Evolutionary conservation across 2,888 invertebrate species (phyloP), one percentile per base, ranked within the genome.

Genomic region (Steinernema carpocapsae): DNA sequence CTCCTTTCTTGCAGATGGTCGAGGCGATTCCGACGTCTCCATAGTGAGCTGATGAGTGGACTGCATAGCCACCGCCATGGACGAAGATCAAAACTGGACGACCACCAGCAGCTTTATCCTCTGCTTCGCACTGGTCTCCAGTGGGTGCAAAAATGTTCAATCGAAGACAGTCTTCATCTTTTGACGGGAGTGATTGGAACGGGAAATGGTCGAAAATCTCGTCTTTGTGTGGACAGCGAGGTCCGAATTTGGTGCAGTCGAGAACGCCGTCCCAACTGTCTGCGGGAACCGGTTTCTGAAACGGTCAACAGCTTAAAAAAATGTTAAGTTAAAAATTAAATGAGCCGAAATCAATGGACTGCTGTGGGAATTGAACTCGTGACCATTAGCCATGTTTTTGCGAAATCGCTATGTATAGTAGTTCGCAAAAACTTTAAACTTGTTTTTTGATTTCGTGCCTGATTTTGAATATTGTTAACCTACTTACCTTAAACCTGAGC

Each of bases 21-120:
- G 64, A 64, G 76, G 81, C 82, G 51, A 82, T 81, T 45, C 82
- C 78, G 37, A 76, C 72, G 72, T 81, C 82, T 37, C 82, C 82
- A 70, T 82, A 82, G 19, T 80, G 82, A 29, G 76, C 79, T 19
- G 82, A 74, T 32, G 76, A 76, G 24, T 82, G 79, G 26, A 82
- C 80, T 0, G 76, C 43, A 56, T 74, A 82, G 10, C 80, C 82
- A 0, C 82, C 82, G n/a, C 82, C 82, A 70, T 82, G 82, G 2
- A 82, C 74, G 32, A 79, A 82, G 1, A 82, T 78, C 17, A 64
- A 29, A 32, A 64, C 64, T 7, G 64, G 64, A 10, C 64, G 64
- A 1, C 64, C 64, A 29, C 64, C 64, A 1, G 37, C 64, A 17
- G 22, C 64, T 29, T 4, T 64, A 32, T 64, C 64, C 17, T 32